Conservation (phyloP, 2,797 vertebrate species). For the Spinus pinus region DNA sequence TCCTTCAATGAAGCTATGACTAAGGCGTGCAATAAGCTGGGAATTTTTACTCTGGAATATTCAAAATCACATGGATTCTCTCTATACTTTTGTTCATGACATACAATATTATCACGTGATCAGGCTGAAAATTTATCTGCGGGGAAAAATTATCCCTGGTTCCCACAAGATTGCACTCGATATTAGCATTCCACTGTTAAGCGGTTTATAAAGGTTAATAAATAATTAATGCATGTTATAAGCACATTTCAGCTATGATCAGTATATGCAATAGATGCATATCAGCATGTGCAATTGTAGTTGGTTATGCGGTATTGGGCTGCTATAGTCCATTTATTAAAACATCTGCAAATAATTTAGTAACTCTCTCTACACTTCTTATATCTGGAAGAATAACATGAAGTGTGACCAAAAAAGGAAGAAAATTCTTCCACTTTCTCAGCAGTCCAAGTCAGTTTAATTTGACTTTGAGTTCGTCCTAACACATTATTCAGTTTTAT, state of each 20-base stretch:
- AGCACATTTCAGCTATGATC: constrained; percentile 18
- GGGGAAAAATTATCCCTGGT: not conserved
- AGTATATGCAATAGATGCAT: constrained; percentile 10
- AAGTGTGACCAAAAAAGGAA: not conserved
- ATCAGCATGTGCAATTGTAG: not conserved
- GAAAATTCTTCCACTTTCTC: not conserved
- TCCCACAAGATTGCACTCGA: not conserved
- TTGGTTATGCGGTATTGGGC: not conserved
- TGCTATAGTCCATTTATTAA: constrained; percentile 25
- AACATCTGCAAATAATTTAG: constrained; percentile 58
- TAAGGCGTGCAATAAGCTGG: not conserved
- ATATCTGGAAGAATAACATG: not conserved
- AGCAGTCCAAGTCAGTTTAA: not conserved
- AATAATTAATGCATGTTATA: constrained; percentile 23
- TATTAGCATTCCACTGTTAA: constrained; percentile 1
- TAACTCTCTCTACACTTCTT: not conserved
- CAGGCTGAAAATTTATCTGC: not conserved
- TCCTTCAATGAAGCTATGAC: not conserved
- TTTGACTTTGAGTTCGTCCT: not conserved
- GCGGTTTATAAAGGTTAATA: constrained; percentile 7
- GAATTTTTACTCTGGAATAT: not conserved
- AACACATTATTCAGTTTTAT: not conserved
- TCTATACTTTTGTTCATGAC: not conserved
- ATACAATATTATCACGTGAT: not conserved
- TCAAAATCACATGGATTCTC: not conserved